Base-by-base conservation (phyloP, 2,888 invertebrate species). In the Hypomecis punctinalis region DNA sequence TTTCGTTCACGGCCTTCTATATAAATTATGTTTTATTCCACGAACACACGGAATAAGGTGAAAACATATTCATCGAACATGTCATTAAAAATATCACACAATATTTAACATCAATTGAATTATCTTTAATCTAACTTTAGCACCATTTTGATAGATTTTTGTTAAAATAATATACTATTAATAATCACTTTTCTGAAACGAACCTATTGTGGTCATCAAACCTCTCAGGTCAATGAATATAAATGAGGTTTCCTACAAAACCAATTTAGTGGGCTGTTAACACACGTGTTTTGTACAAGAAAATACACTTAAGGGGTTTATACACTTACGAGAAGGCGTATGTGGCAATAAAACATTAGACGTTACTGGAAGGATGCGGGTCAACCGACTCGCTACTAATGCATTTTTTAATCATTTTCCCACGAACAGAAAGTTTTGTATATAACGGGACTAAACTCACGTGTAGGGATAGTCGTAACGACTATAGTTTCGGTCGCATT, bases 281-380 rank as follows among this genome's bases (percentile, higher is more conserved):
- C 65, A 66, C 72, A 73, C 89, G 90, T 90, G 90, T 81, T 76
- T 67, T 43, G 68, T 76, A 90, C 90, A 90, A 75, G 84, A 76
- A 83, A 89, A 88, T 76, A 83, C 88, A 88, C 88, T 89, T 86
- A 87, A 79, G 61, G 57, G 63, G 47, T 40, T 13, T 63, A 37
- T 13, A 40, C 48, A 62, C 52, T 66, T 63, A 62, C 8, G 63
- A 65, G 66, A 58, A 67, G 65, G 64, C 67, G 61, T 66, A 69
- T 63, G 66, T 73, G 70, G 76, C 77, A 73, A 78, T 75, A 74
- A 70, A 76, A 81, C 81, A 75, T 81, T 75, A 78, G 81, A 76
- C 83, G 83, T 82, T 79, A 82, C 77, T 75, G 6, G 53, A 53
- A 86, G 91, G 91, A 91, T 91, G 89, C 91, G 91, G 91, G 91